A percentile compares a stretch with the other conserved stretches of the same genome.
Conservation (phyloP, 2,113 vertebrate species). For the Pteronura brasiliensis region DNA sequence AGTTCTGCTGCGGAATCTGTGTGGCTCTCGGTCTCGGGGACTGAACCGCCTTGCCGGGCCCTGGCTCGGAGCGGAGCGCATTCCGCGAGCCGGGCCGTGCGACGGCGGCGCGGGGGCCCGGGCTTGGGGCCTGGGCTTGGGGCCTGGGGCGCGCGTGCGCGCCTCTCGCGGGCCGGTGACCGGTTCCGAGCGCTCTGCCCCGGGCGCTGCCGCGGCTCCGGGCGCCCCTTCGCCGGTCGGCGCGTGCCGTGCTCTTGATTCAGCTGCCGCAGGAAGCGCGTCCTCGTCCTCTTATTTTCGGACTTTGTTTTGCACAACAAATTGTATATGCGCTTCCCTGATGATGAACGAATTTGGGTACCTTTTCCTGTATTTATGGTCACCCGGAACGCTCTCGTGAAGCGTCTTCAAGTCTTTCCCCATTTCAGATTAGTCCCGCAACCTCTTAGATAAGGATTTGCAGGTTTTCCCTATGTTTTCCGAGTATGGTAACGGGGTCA, state of each 20-base stretch:
- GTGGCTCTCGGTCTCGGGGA: not conserved
- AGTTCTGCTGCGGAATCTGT: not conserved
- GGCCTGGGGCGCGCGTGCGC: too few relatives aligned
- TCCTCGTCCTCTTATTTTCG: too few relatives aligned
- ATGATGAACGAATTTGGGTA: not conserved
- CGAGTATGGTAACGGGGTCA: not conserved
- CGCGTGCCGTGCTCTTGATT: too few relatives aligned
- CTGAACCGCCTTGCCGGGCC: not conserved
- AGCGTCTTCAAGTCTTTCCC: not conserved
- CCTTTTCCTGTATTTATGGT: not conserved
- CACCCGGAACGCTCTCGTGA: not conserved
- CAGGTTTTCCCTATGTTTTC: not conserved
- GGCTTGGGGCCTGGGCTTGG: not conserved
- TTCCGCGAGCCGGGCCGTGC: not conserved
- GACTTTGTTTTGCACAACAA: too few relatives aligned
- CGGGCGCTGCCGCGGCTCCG: too few relatives aligned
- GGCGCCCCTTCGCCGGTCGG: too few relatives aligned
- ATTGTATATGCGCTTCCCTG: not conserved
- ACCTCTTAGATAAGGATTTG: not conserved
- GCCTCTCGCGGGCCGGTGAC: too few relatives aligned
- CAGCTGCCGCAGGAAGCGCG: too few relatives aligned
- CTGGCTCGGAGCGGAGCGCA: not conserved
- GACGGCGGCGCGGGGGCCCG: not conserved
- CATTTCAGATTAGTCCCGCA: not conserved
- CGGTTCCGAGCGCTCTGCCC: too few relatives aligned